Conservation (phyloP, 2,888 invertebrate genomes). For the Acronicta leporina region DNA sequence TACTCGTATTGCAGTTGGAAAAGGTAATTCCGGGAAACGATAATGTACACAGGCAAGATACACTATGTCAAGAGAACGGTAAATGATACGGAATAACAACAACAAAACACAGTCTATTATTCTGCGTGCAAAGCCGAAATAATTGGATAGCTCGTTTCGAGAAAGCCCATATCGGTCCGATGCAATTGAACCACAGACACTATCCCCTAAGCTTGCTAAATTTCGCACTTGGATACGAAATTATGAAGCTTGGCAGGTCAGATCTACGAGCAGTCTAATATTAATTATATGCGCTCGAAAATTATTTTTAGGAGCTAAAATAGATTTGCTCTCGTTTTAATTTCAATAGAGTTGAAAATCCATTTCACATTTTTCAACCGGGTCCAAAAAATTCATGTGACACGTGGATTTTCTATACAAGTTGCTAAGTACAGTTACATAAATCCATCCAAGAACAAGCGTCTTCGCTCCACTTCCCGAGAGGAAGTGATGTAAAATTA, state of each 20-base stretch:
- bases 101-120: constrained; percentile 52
- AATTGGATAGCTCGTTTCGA: constrained; percentile 51
- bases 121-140: constrained; percentile 50
- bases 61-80: constrained; percentile 43
- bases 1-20: constrained; percentile 40
- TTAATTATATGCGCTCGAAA: too few species aligned
- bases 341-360: too few species aligned
- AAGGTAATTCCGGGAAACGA: constrained; percentile 48
- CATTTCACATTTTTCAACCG: too few species aligned
- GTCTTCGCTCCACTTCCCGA: constrained; percentile 49
- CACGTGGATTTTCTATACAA: too few species aligned
- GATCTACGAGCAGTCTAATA: not conserved
- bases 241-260: constrained; percentile 28
- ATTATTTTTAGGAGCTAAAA: too few species aligned
- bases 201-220: constrained; percentile 31
- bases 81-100: constrained; percentile 36
- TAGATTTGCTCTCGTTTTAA: too few species aligned
- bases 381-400: too few species aligned
- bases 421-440: constrained; percentile 18
- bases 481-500: constrained; percentile 52
- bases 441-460: constrained; percentile 40
- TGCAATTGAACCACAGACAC: constrained; percentile 42
- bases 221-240: constrained; percentile 20
- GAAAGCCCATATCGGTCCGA: constrained; percentile 47
- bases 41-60: constrained; percentile 46